Base-by-base conservation (phyloP, 2,797 vertebrate genomes). In the Ataeniobius toweri region DNA sequence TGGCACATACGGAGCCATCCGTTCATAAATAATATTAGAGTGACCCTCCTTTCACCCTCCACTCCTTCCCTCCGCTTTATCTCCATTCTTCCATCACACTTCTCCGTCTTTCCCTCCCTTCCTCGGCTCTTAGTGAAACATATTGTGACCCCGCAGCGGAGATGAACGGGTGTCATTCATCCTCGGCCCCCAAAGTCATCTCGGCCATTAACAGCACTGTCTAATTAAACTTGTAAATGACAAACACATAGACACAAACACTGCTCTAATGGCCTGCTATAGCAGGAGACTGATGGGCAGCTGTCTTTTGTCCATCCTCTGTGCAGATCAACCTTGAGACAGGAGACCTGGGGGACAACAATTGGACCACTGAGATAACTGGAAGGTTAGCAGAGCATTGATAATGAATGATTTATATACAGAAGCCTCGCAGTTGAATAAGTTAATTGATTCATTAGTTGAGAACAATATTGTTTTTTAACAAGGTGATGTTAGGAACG, bases 221-320 rank as follows among this genome's bases (percentile, higher is more conserved):
- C 87, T 94, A 93, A 94, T 94, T 93, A 94, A 90, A 91, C 77
- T 80, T 81, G 85, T 71, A 89, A 93, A 93, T 91, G 91, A 93
- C 88, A 92, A 92, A 93, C 89, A 92, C 77, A 16, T 59, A 80
- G 85, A 86, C 87, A 89, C 89, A 93, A 90, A 93, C 92, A 92
- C 88, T 77, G 85, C 81, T 84, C 86, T 92, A 91, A 94, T 94
- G 93, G 86, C 88, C 74, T 31, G 61, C 79, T 83, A 83, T 84
- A 88, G 88, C 83, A 78, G 85, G 91, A 95, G 94, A 95, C 89
- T 92, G 94, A 96, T 94, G 92, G 91, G 89, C 91, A 91, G 91
- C 91, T 94, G 94, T 94, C 93, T 92, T 48, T 73, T 89, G 92
- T 93, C 91, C 90, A 85, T 91, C 85, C 67, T 82, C 83, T 69